Evolutionary conservation across 2,888 invertebrate genomes (phyloP).

Genomic region (Yponomeuta evonymella): DNA sequence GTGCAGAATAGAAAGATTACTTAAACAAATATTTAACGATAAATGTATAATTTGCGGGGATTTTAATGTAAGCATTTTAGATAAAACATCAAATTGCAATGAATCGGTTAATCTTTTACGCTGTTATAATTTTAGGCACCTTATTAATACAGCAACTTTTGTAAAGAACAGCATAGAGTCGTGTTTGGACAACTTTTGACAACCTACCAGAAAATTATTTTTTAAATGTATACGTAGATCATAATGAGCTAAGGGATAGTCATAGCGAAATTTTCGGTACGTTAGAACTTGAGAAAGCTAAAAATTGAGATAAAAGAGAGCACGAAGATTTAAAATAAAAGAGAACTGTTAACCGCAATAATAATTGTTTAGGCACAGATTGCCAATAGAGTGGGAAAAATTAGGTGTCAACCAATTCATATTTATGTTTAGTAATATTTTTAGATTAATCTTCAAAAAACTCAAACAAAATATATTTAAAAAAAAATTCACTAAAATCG

Average conservation of each 20-base stretch:
- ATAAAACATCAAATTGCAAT: neutral
- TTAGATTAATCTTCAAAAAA: too few species aligned
- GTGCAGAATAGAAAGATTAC: neutral
- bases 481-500: too few species aligned
- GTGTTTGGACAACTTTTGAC: neutral
- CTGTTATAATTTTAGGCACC: conserved; percentile 2
- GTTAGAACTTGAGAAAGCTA: too few species aligned
- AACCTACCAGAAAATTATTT: neutral
- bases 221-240: neutral
- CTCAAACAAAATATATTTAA: too few species aligned
- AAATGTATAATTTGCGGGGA: conserved; percentile 3
- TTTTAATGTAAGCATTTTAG: neutral
- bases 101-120: neutral
- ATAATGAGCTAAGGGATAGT: neutral
- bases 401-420: too few species aligned
- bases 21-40: neutral
- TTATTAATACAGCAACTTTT: neutral
- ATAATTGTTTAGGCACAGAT: too few species aligned
- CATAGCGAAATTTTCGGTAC: too few species aligned
- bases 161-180: neutral
- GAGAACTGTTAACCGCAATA: too few species aligned
- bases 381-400: too few species aligned
- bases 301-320: too few species aligned
- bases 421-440: too few species aligned
- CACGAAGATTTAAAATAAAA: too few species aligned